Evolutionary conservation across 2,113 vertebrate genomes (phyloP), one percentile per base, ranked within the genome.

Genomic region (Brienomyrus longianalis): DNA sequence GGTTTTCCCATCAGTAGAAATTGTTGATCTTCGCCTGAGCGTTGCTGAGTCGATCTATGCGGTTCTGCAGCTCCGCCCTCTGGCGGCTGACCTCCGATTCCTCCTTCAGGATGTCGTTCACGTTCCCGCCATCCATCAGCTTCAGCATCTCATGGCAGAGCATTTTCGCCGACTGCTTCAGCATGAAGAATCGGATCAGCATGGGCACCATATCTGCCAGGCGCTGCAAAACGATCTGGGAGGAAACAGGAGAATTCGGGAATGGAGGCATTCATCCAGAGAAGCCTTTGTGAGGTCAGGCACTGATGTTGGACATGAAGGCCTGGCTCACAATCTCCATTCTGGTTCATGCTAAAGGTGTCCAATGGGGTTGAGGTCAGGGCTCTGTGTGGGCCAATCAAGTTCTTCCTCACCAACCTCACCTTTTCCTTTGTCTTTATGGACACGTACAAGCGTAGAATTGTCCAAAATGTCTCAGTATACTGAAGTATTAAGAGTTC

Each of bases 211-310:
- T 91, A 56, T 93, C 93, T 35, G 93, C 85, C 74, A 92, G 50
- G 1, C 93, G 89, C 89, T 92, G 91, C n/a, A 89, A 54, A 1
- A 92, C 84, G 2, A 93, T 92, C 93, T 93, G 89, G 15, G 8
- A 39, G 85, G 62, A 11, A 39, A 39, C 1, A 39, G 39, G 2
- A 87, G 35, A 21, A 66, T 83, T 74, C 5, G 43, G 85, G 50
- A 50, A 35, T 43, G 3, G 35, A 83, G 27, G 11, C 5, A 54
- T 4, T 54, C 51, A 54, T 19, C 51, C 15, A 54, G 15, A 54
- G 15, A 54, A 54, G 51, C 51, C 3, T 17, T 52, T 17, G 3
- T 52, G 51, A 51, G 13, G 50, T 51, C 13, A 13, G 2, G 50
- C 50, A 51, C 11, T 52, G 51, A 52, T 52, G 13, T 15, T 52